These are phyloP conservation scores for Brachyalestes nurse DNA, from an alignment of 2,797 vertebrate species.

Conservation along the genomic window DNA sequence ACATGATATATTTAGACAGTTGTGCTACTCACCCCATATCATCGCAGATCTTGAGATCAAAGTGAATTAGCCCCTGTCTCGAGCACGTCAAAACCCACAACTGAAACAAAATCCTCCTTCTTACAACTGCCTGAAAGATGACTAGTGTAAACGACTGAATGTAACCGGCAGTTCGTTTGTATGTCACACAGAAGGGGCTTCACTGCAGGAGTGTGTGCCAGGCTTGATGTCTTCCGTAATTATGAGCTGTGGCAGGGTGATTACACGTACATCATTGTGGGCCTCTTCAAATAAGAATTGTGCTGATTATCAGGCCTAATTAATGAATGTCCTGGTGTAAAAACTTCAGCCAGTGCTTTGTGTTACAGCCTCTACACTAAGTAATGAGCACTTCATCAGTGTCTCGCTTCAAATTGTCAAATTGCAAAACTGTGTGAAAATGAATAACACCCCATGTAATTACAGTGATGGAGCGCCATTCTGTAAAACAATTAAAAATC, in stretches of 20 bases:
- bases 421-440: constrained; percentile 52
- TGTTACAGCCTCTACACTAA: constrained; percentile 11
- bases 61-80: background rate
- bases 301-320: constrained; percentile 51
- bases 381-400: constrained; percentile 51
- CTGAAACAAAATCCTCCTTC: background rate
- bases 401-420: constrained; percentile 34
- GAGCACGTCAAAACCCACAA: constrained; percentile 1
- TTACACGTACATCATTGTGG: constrained; percentile 44
- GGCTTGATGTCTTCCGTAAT: constrained; percentile 36
- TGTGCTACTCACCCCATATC: constrained; percentile 8
- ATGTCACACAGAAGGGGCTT: background rate
- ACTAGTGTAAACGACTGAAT: constrained; percentile 22
- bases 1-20: constrained; percentile 25
- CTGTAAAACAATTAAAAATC: constrained; percentile 50
- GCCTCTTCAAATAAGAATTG: constrained; percentile 45
- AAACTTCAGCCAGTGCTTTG: constrained; percentile 39
- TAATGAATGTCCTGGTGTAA: constrained; percentile 54
- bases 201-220: constrained; percentile 18
- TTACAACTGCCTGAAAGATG: background rate
- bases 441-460: constrained; percentile 44
- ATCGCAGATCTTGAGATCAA: constrained; percentile 9
- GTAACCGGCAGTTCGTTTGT: background rate
- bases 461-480: constrained; percentile 39
- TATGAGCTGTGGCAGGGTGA: constrained; percentile 43